phyloP scores from a whole-genome alignment of 1,140 invertebrate genomes.

The Diorhabda sublineata region DNA sequence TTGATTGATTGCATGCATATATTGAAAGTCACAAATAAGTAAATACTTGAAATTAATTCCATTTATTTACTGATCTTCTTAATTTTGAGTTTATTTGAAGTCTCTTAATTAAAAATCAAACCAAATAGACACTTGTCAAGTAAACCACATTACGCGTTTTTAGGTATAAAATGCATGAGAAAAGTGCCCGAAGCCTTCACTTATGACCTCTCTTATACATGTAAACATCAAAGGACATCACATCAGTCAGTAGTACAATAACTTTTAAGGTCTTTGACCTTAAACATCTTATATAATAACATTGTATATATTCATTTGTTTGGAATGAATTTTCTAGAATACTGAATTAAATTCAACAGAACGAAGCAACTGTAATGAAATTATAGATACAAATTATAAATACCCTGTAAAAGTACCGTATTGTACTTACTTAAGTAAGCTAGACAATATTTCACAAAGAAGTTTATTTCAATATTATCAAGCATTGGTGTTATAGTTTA shows the following conservation, averaged over 20 bases:
- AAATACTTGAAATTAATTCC: too few relatives aligned
- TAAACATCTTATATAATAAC: not conserved
- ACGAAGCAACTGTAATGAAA: not conserved
- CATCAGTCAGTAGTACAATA: not conserved
- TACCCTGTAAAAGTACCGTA: not conserved
- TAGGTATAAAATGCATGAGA: conserved; percentile 12
- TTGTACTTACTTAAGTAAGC: too few relatives aligned
- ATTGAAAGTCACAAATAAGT: too few relatives aligned
- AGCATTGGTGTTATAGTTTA: too few relatives aligned
- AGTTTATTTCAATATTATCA: too few relatives aligned
- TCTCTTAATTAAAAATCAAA: too few relatives aligned
- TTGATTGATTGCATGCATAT: too few relatives aligned
- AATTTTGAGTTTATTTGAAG: too few relatives aligned
- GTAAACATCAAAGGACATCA: not conserved
- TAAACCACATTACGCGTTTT: conserved; percentile 4
- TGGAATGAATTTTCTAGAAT: not conserved
- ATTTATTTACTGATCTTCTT: too few relatives aligned
- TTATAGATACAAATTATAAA: not conserved
- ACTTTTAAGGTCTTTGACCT: not conserved
- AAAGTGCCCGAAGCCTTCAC: conserved; percentile 5
- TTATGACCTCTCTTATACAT: conserved; percentile 7
- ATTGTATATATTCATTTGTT: not conserved
- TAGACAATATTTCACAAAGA: too few relatives aligned
- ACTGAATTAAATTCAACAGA: not conserved
- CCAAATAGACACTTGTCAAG: too few relatives aligned